Evolutionary conservation across 2,888 invertebrate species (phyloP), one percentile per base, ranked within the genome.

Genomic region (Megamerina dolium): DNA sequence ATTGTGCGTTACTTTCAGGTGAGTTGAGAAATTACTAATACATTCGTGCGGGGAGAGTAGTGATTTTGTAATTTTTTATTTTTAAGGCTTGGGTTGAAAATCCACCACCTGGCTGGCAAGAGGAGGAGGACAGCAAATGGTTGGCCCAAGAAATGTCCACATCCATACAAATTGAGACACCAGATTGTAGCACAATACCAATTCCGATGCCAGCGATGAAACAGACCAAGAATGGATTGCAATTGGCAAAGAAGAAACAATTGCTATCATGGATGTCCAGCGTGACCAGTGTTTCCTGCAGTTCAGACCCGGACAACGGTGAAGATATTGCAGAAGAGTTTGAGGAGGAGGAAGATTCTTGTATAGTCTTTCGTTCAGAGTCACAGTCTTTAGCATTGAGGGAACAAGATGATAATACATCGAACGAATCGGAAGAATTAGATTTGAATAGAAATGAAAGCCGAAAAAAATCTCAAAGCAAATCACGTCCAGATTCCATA

Each of bases 51-150:
- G 13, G n/a, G 10, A n/a, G 13, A 12, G 21, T 18, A 20, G 10
- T 8, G 6, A 12, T 23, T 94, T 91, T 72, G 91, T 87, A 14
- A 13, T 41, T 33, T 33, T 26, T 37, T 32, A 35, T 21, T 38
- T 27, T 44, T 45, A 87, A 93, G 75, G 87, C 95, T 0, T 99
- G 97, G 97, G 77, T 92, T 1, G 96, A 97, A 71, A 80, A 82
- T 45, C 95, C 96, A 8, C 95, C 96, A 3, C 74, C 78, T 8
- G 84, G 82, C 6, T 95, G 94, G 92, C 86, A 91, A 68, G 84
- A 88, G 58, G 76, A 79, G 20, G 79, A 83, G 34, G 94, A 94
- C 70, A 75, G 76, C 18, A 66, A 77, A 41, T 59, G 64, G 52
- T 42, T 72, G 37, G 61, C 61, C 1, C 57, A 58, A 8, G 68